These are phyloP conservation scores for Eulithis prunata DNA, from an alignment of 2,888 invertebrate genomes.

Conservation along the genomic window DNA sequence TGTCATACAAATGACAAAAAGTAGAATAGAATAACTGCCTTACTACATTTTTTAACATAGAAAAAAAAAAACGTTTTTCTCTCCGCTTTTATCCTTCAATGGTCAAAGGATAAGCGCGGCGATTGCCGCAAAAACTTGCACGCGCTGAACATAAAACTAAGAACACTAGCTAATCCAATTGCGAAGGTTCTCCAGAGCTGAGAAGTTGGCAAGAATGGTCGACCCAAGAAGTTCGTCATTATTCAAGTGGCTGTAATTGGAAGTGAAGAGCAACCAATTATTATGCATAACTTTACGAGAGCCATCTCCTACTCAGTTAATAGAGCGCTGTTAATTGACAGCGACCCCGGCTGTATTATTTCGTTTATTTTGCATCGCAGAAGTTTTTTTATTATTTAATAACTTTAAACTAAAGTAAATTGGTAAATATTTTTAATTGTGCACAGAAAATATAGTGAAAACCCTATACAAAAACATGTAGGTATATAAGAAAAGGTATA, in stretches of 20 bases:
- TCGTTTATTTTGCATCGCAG: constrained; percentile 2
- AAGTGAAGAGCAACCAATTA: constrained; percentile 71
- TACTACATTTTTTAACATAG: no score
- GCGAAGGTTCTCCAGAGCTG: constrained; percentile 39
- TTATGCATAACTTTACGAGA: constrained; percentile 75
- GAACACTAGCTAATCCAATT: constrained; percentile 47
- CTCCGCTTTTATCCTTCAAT: no score
- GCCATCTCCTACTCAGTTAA: constrained; percentile 58
- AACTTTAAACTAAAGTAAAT: no score
- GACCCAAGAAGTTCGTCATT: constrained; percentile 58
- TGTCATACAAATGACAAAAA: no score
- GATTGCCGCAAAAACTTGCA: neutral
- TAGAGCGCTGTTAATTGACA: constrained; percentile 63
- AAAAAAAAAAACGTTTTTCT: no score
- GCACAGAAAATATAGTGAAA: no score
- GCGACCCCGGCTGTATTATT: constrained; percentile 39
- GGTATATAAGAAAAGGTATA: no score
- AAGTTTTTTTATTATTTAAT: neutral
- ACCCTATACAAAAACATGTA: no score
- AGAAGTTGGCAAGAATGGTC: constrained; percentile 49
- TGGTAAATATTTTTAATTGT: no score
- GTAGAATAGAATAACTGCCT: no score
- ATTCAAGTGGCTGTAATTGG: constrained; percentile 70
- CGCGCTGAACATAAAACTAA: constrained; percentile 21
- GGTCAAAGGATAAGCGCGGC: no score